Evolutionary conservation across 1,140 invertebrate genomes (phyloP), one percentile per base, ranked within the genome.

Genomic region (Aphis craccivora): DNA sequence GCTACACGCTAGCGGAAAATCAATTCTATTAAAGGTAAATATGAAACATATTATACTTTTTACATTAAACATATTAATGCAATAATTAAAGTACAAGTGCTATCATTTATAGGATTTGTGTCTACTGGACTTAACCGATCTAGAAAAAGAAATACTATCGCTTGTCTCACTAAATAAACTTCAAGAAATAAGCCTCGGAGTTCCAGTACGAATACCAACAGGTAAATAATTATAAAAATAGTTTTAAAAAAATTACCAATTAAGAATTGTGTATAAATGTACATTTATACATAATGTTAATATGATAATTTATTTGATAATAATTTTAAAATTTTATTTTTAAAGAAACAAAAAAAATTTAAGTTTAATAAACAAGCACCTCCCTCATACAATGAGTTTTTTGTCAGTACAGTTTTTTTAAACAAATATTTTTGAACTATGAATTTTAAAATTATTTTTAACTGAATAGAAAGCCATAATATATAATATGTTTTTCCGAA

Each of bases 91-190:
- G 45, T 8, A 45, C 1, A 37, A 40, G 40, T 53, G 5, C 25
- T 1, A 89, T 55, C 76, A 8, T 91, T 83, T 91, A 84, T 95
- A 96, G 55, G 97, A 97, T 94, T 97, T 97, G 20, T 96, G 96
- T 83, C 95, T 99, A 86, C 96, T 97, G 55, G 96, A 96, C 53
- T 96, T 99, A 92, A 97, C 97, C 76, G 98, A 99, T 94, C 96
- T 98, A 55, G 98, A 99, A 95, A 96, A 97, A 93, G 96, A 97
- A 93, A 96, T 98, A 7, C 96, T 99, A 23, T 97, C 98, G 95
- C 97, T 97, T 95, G 97, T 98, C 30, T 97, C 98, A 8, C 96
- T 98, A 7, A 97, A 97, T n/a, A 97, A 98, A 95, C 96, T 99
- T 22, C 97, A 98, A 95, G 97, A 97, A 93, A 96, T 98, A 92